Conservation (phyloP, 1,140 invertebrate species). For the Pectinophora gossypiella region DNA sequence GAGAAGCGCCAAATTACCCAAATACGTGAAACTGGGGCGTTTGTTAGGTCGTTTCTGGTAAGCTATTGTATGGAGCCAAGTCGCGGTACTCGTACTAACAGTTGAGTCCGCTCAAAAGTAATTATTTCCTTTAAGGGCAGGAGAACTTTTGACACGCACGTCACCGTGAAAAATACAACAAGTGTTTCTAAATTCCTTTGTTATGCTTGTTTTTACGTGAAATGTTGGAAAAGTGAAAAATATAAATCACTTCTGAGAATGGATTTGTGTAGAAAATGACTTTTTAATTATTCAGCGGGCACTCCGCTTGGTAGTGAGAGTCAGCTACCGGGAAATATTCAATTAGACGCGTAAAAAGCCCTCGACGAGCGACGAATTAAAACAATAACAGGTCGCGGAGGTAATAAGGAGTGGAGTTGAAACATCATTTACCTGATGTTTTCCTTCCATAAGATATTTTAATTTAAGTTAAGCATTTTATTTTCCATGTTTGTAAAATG, state of each 20-base stretch:
- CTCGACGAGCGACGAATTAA: slow-evolving; percentile 13
- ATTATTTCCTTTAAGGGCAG: neutral
- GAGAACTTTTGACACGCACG: neutral
- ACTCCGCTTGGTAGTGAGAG: slow-evolving; percentile 11
- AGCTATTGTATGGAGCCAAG: no score
- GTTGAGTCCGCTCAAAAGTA: no score
- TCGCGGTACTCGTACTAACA: no score
- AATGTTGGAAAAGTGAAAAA: no score
- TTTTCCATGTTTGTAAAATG: no score
- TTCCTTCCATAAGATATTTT: slow-evolving; percentile 11
- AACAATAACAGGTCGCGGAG: slow-evolving; percentile 20
- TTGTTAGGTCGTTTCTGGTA: no score
- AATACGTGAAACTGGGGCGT: neutral
- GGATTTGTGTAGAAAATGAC: slow-evolving; percentile 17
- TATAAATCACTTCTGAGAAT: neutral
- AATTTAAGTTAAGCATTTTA: slow-evolving; percentile 18
- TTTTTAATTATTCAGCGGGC: slow-evolving; percentile 31
- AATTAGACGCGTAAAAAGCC: slow-evolving; percentile 30
- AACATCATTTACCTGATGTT: slow-evolving; percentile 13
- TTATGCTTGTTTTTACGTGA: no score
- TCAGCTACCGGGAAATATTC: slow-evolving; percentile 21
- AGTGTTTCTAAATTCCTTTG: no score
- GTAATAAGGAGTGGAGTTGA: slow-evolving; percentile 5
- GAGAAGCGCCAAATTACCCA: neutral
- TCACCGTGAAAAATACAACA: no score